Evolutionary conservation across 1,140 invertebrate genomes (phyloP), one percentile per base, ranked within the genome.

Genomic region (Eubasilissa regina): DNA sequence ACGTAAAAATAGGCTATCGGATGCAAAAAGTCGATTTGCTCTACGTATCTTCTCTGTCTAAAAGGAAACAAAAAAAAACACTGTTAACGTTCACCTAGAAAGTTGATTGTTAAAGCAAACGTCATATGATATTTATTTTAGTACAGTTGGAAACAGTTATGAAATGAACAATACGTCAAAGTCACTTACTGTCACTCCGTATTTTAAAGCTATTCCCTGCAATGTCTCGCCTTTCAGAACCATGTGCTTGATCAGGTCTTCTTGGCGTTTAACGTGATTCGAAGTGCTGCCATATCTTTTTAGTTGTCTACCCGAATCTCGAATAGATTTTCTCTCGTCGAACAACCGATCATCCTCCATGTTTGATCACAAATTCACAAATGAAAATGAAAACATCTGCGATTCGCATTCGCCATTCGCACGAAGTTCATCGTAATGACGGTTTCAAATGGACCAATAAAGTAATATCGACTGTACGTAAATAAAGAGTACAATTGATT

Each of bases 261-360:
- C 93, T 84, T 91, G 90, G 83, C 90, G 89, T 84, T 90, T 90
- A 81, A 89, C 89, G 79, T 90, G 90, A 88, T 92, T 95, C 80
- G 94, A 93, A 51, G 95, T 97, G 84, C 95, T 97, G 58, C 96
- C 96, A 87, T 97, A 98, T 88, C 95, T 97, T 87, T 96, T 96
- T 64, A 96, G 89, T 75, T 93, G 92, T 88, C 93, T 93, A 44
- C 94, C 93, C 56, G 94, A 95, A 86, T 95, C 93, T 81, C 95
- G 91, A 85, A 97, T 95, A 75, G 94, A 95, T 87, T 94, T 92
- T 87, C 94, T 92, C 87, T 97, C 96, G 86, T 94, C 94, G 86
- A 94, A 94, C 85, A 94, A 92, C 89, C 93, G 91, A 85, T 94
- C 93, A 85, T 92, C 91, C 89, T 92, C 91, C 91, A 92, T 92